Percentiles rank a stretch among this genome's conserved stretches.
phyloP scores from a whole-genome alignment of 2,113 vertebrate genomes.

The Poecilia latipinna region DNA sequence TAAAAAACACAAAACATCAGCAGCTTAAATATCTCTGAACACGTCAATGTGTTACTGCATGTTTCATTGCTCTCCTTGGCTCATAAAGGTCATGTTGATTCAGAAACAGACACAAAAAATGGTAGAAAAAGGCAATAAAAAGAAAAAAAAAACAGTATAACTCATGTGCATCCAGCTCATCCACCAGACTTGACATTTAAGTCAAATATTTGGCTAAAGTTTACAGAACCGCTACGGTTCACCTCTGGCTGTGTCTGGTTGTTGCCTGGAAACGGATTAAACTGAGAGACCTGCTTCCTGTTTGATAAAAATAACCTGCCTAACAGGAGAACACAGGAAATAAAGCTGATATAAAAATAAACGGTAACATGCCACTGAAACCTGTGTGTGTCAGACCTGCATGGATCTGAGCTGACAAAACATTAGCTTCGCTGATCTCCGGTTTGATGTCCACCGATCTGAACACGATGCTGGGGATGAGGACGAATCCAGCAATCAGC shows the following conservation, averaged over 20 bases:
- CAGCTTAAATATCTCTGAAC: slow-evolving; percentile 4
- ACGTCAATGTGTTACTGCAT: neutral
- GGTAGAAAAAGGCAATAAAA: neutral
- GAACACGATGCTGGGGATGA: slow-evolving; percentile 80
- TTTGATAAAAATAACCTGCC: neutral
- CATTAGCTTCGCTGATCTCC: slow-evolving; percentile 59
- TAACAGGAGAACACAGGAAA: neutral
- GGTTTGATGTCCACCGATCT: slow-evolving; percentile 22
- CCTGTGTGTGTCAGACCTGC: neutral
- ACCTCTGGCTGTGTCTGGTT: neutral
- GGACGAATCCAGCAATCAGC: slow-evolving; percentile 79
- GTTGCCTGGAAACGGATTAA: slow-evolving; percentile 52
- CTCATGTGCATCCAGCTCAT: too few species aligned
- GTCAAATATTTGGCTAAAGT: too few species aligned
- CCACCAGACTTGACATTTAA: too few species aligned
- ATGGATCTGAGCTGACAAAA: neutral
- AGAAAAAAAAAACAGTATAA: neutral
- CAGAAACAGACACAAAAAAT: neutral
- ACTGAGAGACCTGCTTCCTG: slow-evolving; percentile 10
- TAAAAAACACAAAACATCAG: slow-evolving; percentile 16
- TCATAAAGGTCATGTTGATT: neutral
- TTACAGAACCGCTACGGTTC: neutral
- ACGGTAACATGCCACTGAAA: neutral
- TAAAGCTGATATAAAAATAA: neutral
- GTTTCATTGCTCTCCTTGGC: neutral